Percentiles rank a stretch among this genome's conserved stretches.
phyloP scores from a whole-genome alignment of 2,888 invertebrate species.

The Monoplex corrugatus region DNA sequence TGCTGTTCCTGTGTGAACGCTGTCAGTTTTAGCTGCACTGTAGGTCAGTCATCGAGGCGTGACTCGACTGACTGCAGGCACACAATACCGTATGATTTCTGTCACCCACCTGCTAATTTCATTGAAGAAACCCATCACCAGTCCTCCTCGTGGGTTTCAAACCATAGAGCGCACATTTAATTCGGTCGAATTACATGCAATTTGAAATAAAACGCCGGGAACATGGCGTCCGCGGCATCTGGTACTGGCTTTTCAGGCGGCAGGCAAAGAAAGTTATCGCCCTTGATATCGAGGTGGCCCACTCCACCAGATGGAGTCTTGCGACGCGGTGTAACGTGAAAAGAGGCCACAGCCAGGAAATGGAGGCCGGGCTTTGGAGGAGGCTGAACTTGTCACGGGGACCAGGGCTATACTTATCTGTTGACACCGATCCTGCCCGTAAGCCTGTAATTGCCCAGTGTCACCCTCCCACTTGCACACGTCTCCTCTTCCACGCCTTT shows the following conservation, averaged over 20 bases:
- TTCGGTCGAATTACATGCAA: not conserved
- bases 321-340: not conserved
- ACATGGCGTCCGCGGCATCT: not conserved
- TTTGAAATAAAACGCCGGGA: constrained; percentile 18
- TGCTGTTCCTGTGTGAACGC: not conserved
- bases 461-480: not conserved
- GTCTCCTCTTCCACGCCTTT: not conserved
- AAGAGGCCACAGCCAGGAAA: not conserved
- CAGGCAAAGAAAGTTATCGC: not conserved
- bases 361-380: not conserved
- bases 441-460: not conserved
- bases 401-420: not conserved
- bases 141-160: not conserved
- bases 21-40: not conserved
- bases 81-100: not conserved
- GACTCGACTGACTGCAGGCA: not conserved
- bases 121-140: not conserved
- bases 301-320: not conserved
- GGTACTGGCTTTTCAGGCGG: too few relatives aligned
- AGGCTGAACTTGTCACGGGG: not conserved
- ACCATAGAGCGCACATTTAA: not conserved
- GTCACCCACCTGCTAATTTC: not conserved
- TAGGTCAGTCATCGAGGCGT: not conserved
- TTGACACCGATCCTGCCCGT: not conserved
- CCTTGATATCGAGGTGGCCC: not conserved